Conservation (phyloP, 2,888 invertebrate genomes). For the Microctonus hyperodae region DNA sequence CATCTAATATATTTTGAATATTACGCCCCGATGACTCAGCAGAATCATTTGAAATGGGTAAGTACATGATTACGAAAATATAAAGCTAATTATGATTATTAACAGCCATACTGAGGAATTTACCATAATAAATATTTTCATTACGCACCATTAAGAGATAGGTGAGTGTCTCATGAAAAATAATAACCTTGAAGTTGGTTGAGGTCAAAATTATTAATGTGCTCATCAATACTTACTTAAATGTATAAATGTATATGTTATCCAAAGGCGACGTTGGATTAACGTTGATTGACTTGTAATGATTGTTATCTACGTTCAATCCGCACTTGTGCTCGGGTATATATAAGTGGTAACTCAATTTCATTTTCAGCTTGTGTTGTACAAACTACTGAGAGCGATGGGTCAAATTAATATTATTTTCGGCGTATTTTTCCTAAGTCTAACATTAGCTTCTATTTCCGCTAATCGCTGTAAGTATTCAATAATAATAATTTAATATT, state of each 20-base stretch:
- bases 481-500: not conserved
- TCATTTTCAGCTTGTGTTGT: not conserved
- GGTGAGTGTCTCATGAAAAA: no score
- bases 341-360: not conserved
- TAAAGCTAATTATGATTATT: no score
- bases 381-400: not conserved
- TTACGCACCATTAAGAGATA: no score
- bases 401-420: not conserved
- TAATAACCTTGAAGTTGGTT: not conserved
- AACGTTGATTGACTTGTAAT: no score
- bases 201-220: not conserved
- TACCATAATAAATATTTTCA: no score
- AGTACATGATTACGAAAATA: no score
- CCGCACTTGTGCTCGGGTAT: not conserved
- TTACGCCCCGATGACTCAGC: no score
- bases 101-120: no score
- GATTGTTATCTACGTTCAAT: not conserved
- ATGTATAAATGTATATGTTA: not conserved
- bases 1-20: no score
- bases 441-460: not conserved
- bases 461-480: not conserved
- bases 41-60: not conserved
- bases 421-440: not conserved
- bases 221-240: not conserved
- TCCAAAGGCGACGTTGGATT: not conserved